Evolutionary conservation across 30 jellyfish, hydroid and myxozoan genomes (phyloP).

Genomic region (Rhopilema esculentum): DNA sequence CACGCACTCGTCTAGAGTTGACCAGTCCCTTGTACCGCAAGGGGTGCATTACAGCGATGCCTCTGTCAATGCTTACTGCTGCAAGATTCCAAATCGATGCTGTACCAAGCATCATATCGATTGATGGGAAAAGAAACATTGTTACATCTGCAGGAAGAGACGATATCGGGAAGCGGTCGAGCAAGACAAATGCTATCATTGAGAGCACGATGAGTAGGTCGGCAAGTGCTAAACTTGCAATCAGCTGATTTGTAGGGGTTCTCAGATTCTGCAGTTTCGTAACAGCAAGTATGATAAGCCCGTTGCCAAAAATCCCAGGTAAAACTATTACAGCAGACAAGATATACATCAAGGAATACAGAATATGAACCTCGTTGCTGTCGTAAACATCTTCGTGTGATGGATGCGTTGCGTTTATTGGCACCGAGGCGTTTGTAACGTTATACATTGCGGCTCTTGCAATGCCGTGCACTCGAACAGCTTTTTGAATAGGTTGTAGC

Average conservation of each 20-base stretch:
- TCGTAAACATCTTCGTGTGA: background rate
- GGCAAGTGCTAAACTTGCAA: conserved; percentile 83
- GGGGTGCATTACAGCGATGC: conserved; percentile 86
- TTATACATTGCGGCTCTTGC: background rate
- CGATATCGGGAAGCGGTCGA: conserved; percentile 49
- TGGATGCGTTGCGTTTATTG: background rate
- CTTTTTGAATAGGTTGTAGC: background rate
- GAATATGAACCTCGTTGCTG: conserved; percentile 5
- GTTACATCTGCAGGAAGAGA: conserved; percentile 44
- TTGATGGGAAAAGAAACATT: conserved; percentile 75
- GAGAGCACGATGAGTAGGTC: conserved; percentile 74
- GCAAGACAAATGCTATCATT: conserved; percentile 63
- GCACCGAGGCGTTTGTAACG: background rate
- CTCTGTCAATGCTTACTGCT: conserved; percentile 90
- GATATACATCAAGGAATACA: conserved; percentile 45
- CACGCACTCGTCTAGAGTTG: conserved; percentile 42
- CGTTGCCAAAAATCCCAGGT: conserved; percentile 82
- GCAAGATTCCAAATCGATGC: conserved; percentile 89
- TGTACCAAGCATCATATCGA: conserved; percentile 78
- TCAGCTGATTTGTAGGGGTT: conserved; percentile 82
- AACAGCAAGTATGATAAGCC: conserved; percentile 59
- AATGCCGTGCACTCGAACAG: background rate
- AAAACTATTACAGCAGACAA: conserved; percentile 58
- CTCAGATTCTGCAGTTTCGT: conserved; percentile 52
- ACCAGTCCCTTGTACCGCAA: conserved; percentile 60